Evolutionary conservation across 2,797 vertebrate species (phyloP).

Genomic region (Sebastes vulpes): DNA sequence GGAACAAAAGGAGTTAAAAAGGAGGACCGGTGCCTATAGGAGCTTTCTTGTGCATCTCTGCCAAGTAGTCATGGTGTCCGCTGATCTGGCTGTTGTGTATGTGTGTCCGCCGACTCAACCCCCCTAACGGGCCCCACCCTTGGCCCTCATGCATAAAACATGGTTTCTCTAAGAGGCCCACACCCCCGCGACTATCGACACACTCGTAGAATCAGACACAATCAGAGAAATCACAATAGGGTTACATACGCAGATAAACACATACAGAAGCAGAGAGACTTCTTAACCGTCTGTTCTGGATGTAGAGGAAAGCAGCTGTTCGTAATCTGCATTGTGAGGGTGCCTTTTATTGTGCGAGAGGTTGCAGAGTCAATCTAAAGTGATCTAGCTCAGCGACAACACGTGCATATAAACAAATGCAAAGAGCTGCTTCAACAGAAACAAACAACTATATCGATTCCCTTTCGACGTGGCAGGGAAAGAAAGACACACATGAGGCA

Average conservation of each 20-base stretch:
- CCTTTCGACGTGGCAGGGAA: neutral
- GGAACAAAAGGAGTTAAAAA: slow-evolving; percentile 54
- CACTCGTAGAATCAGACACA: slow-evolving; percentile 50
- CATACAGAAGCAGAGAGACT: slow-evolving; percentile 25
- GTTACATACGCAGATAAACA: slow-evolving; percentile 40
- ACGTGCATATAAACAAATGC: slow-evolving; percentile 36
- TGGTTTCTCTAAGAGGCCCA: slow-evolving; percentile 72
- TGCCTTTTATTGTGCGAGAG: slow-evolving; percentile 19
- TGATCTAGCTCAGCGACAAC: neutral
- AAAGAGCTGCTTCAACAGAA: slow-evolving; percentile 48
- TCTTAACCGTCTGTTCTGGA: slow-evolving; percentile 15
- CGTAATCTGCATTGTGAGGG: slow-evolving; percentile 6
- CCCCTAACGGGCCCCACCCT: slow-evolving; percentile 84
- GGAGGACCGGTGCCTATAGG: slow-evolving; percentile 43
- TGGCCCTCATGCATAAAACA: slow-evolving; percentile 91
- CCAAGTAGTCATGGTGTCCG: slow-evolving; percentile 75
- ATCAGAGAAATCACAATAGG: slow-evolving; percentile 53
- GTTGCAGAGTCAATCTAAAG: slow-evolving; percentile 27
- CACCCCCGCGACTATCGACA: slow-evolving; percentile 59
- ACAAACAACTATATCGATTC: slow-evolving; percentile 34
- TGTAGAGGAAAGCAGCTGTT: slow-evolving; percentile 39
- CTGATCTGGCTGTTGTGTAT: slow-evolving; percentile 62
- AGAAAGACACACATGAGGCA: slow-evolving; percentile 29
- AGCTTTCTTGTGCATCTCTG: slow-evolving; percentile 66
- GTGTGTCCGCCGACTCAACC: slow-evolving; percentile 66